Conservation (phyloP, 2,797 vertebrate genomes). For the Scomberomorus guttatus region DNA sequence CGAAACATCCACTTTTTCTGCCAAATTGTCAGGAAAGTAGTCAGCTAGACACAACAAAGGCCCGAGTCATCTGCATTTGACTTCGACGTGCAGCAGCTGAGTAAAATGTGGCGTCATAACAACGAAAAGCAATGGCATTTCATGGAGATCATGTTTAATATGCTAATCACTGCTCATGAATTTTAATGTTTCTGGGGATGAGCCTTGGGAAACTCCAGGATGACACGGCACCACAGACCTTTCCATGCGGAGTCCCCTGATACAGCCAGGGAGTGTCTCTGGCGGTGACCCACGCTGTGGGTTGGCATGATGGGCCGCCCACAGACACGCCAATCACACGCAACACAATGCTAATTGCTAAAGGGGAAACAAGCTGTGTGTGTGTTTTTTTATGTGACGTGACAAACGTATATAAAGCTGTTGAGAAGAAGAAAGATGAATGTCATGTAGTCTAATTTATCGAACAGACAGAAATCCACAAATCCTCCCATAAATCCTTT, state of each 20-base stretch:
- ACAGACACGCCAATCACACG: slow-evolving; percentile 17
- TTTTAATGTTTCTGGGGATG: slow-evolving; percentile 31
- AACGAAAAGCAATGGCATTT: slow-evolving; percentile 12
- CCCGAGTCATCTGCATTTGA: not conserved
- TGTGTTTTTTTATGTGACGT: not conserved
- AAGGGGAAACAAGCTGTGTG: not conserved
- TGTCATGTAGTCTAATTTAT: slow-evolving; percentile 7
- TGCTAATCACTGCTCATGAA: slow-evolving; percentile 24
- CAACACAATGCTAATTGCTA: slow-evolving; percentile 12
- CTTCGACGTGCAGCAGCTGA: not conserved
- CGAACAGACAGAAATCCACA: slow-evolving; percentile 16
- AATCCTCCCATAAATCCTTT: slow-evolving; percentile 23
- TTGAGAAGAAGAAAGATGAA: not conserved
- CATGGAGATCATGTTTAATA: slow-evolving; percentile 14
- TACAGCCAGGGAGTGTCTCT: not conserved
- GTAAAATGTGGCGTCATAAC: not conserved
- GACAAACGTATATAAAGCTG: not conserved
- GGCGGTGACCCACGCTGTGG: not conserved
- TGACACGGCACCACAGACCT: not conserved
- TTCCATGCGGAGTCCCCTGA: not conserved
- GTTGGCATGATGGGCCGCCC: too few species aligned
- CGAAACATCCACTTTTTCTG: not conserved
- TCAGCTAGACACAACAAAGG: slow-evolving; percentile 4
- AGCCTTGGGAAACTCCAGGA: slow-evolving; percentile 20
- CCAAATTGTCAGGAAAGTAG: not conserved